Evolutionary conservation across 2,888 invertebrate species (phyloP).

Genomic region (Drosophila mulleri): DNA sequence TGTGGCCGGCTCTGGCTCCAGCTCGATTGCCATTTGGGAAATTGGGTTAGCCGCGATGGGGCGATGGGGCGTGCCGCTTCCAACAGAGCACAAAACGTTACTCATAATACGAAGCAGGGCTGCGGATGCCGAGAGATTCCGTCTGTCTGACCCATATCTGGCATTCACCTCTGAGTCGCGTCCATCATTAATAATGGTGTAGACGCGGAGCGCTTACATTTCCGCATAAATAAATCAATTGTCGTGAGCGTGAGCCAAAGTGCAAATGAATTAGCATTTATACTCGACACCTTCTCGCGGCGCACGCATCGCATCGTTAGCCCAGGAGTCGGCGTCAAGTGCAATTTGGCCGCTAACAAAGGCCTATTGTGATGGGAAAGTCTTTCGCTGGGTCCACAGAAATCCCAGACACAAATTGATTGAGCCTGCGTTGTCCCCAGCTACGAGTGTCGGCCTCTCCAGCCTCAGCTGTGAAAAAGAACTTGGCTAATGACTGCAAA

Average conservation of each 20-base stretch:
- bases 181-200: conserved; percentile 42
- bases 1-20: not conserved
- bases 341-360: conserved; percentile 75
- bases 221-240: conserved; percentile 63
- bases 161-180: conserved; percentile 44
- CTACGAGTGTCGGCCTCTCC: not conserved
- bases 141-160: conserved; percentile 49
- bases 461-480: conserved; percentile 51
- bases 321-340: conserved; percentile 72
- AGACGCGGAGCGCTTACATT: conserved; percentile 38
- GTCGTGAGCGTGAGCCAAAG: conserved; percentile 47
- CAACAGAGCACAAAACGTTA: conserved; percentile 24
- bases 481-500: conserved; percentile 77
- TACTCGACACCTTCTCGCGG: conserved; percentile 37
- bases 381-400: conserved; percentile 47
- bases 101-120: not conserved
- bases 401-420: conserved; percentile 73
- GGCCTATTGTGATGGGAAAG: conserved; percentile 63
- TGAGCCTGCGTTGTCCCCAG: conserved; percentile 50
- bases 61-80: conserved; percentile 53
- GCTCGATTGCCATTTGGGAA: conserved; percentile 32
- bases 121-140: not conserved
- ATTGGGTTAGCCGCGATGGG: conserved; percentile 63
- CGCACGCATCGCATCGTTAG: conserved; percentile 74
- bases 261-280: conserved; percentile 79